Conservation (phyloP, 1,140 invertebrate species). For the Plectrocnemia conspersa region DNA sequence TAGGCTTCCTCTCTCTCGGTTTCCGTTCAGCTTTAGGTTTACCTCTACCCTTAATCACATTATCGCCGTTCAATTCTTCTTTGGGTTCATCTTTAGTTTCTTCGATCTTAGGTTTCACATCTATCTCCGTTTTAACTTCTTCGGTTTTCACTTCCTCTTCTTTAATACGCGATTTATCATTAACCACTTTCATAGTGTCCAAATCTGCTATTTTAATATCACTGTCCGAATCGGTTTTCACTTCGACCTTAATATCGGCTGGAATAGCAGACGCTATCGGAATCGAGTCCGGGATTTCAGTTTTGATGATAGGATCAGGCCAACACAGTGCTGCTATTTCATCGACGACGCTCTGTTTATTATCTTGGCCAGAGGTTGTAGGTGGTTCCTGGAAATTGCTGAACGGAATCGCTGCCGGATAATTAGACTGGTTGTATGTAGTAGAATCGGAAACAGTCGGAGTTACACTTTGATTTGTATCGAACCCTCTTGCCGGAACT, state of each 20-base stretch:
- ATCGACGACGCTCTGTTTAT: conserved; percentile 7
- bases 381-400: too few species aligned
- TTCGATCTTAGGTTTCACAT: conserved; percentile 25
- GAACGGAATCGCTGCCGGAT: too few species aligned
- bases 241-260: conserved; percentile 46
- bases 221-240: conserved; percentile 50
- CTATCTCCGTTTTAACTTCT: conserved; percentile 26
- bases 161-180: conserved; percentile 44
- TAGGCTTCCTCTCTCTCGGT: conserved; percentile 40
- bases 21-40: conserved; percentile 39
- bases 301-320: conserved; percentile 12
- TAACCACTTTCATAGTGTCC: conserved; percentile 56
- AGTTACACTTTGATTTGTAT: too few species aligned
- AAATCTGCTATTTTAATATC: conserved; percentile 56
- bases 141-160: conserved; percentile 22
- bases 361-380: too few species aligned
- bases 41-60: conserved; percentile 6
- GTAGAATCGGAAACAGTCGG: too few species aligned
- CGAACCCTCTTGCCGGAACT: too few species aligned
- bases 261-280: conserved; percentile 7
- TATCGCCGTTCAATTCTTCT: background rate
- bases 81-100: conserved; percentile 28
- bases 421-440: too few species aligned
- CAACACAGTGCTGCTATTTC: conserved; percentile 21
- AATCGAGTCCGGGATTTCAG: background rate